Conservation (phyloP, 1,140 invertebrate genomes). For the Drosophila nikananu region DNA sequence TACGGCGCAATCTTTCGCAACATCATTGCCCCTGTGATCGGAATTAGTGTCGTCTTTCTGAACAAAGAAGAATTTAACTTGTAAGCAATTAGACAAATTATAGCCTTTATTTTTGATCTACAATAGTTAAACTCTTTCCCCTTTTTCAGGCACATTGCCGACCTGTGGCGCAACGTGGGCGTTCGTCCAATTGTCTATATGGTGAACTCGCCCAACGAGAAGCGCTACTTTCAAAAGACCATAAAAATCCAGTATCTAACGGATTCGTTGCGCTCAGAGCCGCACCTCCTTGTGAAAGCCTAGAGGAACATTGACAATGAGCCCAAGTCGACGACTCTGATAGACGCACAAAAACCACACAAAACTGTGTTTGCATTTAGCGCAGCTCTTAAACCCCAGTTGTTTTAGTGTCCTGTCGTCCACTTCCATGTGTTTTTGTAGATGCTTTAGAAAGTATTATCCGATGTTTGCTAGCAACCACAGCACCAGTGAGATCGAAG, state of each 20-base stretch:
- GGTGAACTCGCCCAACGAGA: slow-evolving; percentile 85
- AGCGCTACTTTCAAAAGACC: slow-evolving; percentile 84
- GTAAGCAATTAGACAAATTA: slow-evolving; percentile 49
- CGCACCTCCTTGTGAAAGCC: slow-evolving; percentile 80
- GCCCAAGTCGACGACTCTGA: background rate
- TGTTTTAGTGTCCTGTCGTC: slow-evolving; percentile 22
- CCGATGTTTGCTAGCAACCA: slow-evolving; percentile 18
- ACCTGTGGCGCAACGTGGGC: slow-evolving; percentile 83
- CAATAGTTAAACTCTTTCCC: background rate
- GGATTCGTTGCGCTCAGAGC: slow-evolving; percentile 83
- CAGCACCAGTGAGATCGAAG: slow-evolving; percentile 53
- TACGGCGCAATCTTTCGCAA: slow-evolving; percentile 83
- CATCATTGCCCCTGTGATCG: slow-evolving; percentile 84
- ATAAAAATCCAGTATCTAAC: slow-evolving; percentile 85
- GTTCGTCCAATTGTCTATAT: slow-evolving; percentile 84
- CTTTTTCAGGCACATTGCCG: slow-evolving; percentile 75
- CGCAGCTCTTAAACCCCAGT: slow-evolving; percentile 37
- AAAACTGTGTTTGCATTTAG: slow-evolving; percentile 70
- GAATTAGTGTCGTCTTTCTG: slow-evolving; percentile 84
- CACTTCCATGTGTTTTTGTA: slow-evolving; percentile 32
- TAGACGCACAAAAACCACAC: slow-evolving; percentile 39
- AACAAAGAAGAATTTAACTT: slow-evolving; percentile 84
- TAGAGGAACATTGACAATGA: slow-evolving; percentile 33
- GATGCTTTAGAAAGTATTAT: slow-evolving; percentile 72
- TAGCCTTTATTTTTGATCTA: background rate